Conservation (phyloP, 1,140 invertebrate species). For the Charaxes varanes region DNA sequence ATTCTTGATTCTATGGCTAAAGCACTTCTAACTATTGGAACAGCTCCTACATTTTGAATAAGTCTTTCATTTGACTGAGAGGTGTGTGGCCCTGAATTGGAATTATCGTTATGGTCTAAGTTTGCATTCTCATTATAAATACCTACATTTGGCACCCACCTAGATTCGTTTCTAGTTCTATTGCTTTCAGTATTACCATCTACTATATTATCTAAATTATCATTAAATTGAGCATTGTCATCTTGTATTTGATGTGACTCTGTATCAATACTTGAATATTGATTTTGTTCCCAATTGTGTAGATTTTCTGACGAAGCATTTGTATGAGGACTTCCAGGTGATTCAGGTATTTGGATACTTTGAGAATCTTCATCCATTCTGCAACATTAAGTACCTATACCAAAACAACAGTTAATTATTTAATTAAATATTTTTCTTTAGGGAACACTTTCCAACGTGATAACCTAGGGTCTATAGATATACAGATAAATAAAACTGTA, state of each 20-base stretch:
- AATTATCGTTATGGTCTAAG: conserved; percentile 3
- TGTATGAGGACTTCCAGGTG: conserved; percentile 6
- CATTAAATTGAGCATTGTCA: conserved; percentile 10
- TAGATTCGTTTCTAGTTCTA: neutral
- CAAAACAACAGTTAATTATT: too few relatives aligned
- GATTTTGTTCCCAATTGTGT: too few relatives aligned
- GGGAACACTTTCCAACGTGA: too few relatives aligned
- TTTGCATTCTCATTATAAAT: too few relatives aligned
- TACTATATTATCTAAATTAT: neutral
- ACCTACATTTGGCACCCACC: too few relatives aligned
- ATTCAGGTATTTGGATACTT: conserved; percentile 13
- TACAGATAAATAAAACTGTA: too few relatives aligned
- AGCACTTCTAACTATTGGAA: conserved; percentile 1
- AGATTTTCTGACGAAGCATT: too few relatives aligned
- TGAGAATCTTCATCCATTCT: conserved; percentile 18
- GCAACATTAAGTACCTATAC: conserved; percentile 5
- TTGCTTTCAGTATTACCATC: neutral
- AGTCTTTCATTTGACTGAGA: conserved; percentile 1
- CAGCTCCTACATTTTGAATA: neutral
- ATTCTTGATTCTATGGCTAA: conserved; percentile 2
- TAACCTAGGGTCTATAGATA: too few relatives aligned
- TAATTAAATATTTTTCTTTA: too few relatives aligned
- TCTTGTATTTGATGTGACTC: neutral
- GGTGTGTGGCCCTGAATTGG: neutral
- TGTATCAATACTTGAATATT: too few relatives aligned